Conservation (phyloP, 2,888 invertebrate genomes). For the Acleris literana region DNA sequence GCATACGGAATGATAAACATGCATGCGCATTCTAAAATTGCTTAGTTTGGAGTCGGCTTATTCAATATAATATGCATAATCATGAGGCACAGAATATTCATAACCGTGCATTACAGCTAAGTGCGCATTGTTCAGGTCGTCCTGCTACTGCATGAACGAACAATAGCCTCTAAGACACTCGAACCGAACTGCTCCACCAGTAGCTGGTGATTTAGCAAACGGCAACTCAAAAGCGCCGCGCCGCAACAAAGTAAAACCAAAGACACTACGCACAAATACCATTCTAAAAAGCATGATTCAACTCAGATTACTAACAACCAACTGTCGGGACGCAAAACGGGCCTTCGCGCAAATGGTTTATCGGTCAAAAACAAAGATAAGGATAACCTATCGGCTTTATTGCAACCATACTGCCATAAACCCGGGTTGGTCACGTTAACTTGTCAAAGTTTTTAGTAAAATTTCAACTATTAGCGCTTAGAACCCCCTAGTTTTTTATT, state of each 20-base stretch:
- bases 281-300: not conserved
- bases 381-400: slow-evolving; percentile 50
- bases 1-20: slow-evolving; percentile 16
- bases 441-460: slow-evolving; percentile 31
- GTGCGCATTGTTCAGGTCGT: slow-evolving; percentile 48
- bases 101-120: slow-evolving; percentile 47
- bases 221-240: slow-evolving; percentile 4
- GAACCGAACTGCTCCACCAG: slow-evolving; percentile 10
- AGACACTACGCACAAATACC: not conserved
- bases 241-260: not conserved
- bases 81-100: slow-evolving; percentile 54
- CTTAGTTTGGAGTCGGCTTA: slow-evolving; percentile 47
- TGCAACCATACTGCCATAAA: slow-evolving; percentile 53
- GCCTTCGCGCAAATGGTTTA: slow-evolving; percentile 51
- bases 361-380: slow-evolving; percentile 54
- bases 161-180: slow-evolving; percentile 45
- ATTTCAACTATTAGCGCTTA: slow-evolving; percentile 25
- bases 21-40: slow-evolving; percentile 40
- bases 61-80: slow-evolving; percentile 43
- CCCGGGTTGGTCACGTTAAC: slow-evolving; percentile 43
- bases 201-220: slow-evolving; percentile 5
- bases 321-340: slow-evolving; percentile 29
- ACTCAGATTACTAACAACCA: slow-evolving; percentile 24
- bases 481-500: slow-evolving; percentile 49
- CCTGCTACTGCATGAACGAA: slow-evolving; percentile 41